Percentiles rank a stretch among this genome's conserved stretches.
These are phyloP conservation scores for Eristalis arbustorum DNA, from an alignment of 2,888 invertebrate species.

Conservation along the genomic window DNA sequence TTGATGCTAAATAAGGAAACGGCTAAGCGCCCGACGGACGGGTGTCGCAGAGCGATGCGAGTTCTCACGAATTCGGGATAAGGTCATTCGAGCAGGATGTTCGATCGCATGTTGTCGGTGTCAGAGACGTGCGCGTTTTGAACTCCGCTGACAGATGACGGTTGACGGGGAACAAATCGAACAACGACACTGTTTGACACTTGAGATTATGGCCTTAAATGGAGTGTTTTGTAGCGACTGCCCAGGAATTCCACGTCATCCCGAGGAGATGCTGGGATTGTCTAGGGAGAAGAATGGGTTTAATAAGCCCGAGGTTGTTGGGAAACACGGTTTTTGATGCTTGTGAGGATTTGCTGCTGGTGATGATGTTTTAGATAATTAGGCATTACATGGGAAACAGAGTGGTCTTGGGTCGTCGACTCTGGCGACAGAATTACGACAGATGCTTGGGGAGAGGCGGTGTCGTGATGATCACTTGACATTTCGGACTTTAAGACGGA, in stretches of 20 bases:
- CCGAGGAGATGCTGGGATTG: neutral
- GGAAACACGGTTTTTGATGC: neutral
- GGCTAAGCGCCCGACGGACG: neutral
- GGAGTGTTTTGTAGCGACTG: neutral
- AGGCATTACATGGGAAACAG: neutral
- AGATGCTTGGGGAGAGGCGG: neutral
- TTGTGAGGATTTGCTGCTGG: neutral
- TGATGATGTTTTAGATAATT: neutral
- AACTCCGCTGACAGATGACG: neutral
- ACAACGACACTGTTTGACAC: slow-evolving; percentile 20
- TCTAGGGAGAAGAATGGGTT: neutral
- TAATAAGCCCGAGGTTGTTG: neutral
- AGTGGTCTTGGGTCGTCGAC: neutral
- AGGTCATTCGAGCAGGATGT: neutral
- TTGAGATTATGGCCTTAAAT: neutral
- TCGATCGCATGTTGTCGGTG: neutral
- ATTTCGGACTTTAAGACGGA: neutral
- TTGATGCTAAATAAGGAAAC: slow-evolving; percentile 25
- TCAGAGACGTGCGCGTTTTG: slow-evolving; percentile 21
- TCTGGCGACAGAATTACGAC: neutral
- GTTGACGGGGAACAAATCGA: slow-evolving; percentile 7
- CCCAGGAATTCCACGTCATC: neutral
- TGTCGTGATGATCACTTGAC: neutral
- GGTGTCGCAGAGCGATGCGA: neutral
- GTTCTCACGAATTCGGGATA: slow-evolving; percentile 1